Percentiles rank a stretch among this genome's conserved stretches.
Conservation (phyloP, 2,888 invertebrate genomes). For the Cyaniris semiargus region DNA sequence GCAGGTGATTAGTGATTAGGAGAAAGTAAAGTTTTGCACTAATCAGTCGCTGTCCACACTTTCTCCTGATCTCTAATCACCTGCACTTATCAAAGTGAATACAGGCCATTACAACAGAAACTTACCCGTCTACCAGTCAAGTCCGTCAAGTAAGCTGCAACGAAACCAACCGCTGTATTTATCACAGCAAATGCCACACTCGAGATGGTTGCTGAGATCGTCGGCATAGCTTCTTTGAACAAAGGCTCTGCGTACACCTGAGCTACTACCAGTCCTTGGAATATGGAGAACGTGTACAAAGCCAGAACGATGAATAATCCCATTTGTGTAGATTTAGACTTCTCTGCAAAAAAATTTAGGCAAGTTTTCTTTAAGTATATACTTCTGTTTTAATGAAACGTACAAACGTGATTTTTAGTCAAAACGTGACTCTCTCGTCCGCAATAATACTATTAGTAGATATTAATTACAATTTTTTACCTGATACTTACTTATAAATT, state of each 20-base stretch:
- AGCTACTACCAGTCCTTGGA: constrained; percentile 62
- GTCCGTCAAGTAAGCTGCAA: constrained; percentile 60
- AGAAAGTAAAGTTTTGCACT: no score
- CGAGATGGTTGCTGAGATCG: constrained; percentile 56
- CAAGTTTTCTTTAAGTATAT: no score
- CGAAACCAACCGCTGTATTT: constrained; percentile 49
- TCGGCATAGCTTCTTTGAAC: constrained; percentile 58
- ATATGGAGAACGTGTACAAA: constrained; percentile 54
- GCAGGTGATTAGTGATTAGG: no score
- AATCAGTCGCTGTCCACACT: no score
- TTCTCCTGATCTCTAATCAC: no score
- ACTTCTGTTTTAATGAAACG: no score
- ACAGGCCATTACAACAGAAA: background rate
- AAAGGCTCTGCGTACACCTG: constrained; percentile 65
- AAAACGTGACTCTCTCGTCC: no score
- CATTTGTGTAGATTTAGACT: constrained; percentile 55
- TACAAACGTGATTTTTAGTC: no score
- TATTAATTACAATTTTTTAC: no score
- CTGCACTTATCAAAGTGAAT: no score
- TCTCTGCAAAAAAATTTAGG: constrained; percentile 52
- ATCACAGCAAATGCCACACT: constrained; percentile 55
- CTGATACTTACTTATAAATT: constrained; percentile 63
- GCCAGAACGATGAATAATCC: constrained; percentile 51
- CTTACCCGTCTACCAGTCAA: constrained; percentile 59
- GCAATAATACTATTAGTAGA: no score